These are phyloP conservation scores for Phalacrocorax pelagicus DNA, from an alignment of 2,113 vertebrate genomes.

Conservation along the genomic window DNA sequence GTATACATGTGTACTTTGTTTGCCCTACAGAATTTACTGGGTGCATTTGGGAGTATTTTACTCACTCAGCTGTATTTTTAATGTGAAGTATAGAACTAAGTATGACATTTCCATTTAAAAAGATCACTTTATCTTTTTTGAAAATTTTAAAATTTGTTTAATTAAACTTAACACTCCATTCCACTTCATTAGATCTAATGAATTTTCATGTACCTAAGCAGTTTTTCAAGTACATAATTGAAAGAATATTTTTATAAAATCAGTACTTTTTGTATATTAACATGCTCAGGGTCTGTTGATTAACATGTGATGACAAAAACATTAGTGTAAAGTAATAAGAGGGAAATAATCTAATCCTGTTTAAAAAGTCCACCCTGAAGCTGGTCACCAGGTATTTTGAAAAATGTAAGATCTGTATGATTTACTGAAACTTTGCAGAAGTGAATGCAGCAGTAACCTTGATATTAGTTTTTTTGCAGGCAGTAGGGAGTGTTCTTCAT, in stretches of 20 bases:
- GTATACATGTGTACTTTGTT: neutral
- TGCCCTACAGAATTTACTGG: neutral
- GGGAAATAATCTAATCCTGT: neutral
- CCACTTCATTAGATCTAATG: constrained; percentile 62
- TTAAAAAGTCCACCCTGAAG: neutral
- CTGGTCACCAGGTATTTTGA: neutral
- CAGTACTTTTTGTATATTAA: constrained; percentile 12
- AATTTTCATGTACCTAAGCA: constrained; percentile 57
- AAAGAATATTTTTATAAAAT: constrained; percentile 59
- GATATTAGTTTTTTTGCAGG: neutral
- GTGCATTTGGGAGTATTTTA: constrained; percentile 16
- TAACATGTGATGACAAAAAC: neutral
- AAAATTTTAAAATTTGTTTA: constrained; percentile 63
- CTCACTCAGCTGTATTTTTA: constrained; percentile 13
- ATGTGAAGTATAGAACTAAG: neutral
- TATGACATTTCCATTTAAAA: constrained; percentile 63
- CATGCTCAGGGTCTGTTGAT: constrained; percentile 29
- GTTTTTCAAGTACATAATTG: constrained; percentile 54
- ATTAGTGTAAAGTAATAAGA: neutral
- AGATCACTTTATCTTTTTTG: constrained; percentile 51
- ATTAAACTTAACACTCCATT: constrained; percentile 66
- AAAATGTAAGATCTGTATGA: neutral
- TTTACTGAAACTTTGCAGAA: neutral
- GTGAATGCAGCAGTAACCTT: neutral
- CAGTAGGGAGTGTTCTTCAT: neutral